Conservation (phyloP, 2,797 vertebrate genomes). For the Cyclopterus lumpus region DNA sequence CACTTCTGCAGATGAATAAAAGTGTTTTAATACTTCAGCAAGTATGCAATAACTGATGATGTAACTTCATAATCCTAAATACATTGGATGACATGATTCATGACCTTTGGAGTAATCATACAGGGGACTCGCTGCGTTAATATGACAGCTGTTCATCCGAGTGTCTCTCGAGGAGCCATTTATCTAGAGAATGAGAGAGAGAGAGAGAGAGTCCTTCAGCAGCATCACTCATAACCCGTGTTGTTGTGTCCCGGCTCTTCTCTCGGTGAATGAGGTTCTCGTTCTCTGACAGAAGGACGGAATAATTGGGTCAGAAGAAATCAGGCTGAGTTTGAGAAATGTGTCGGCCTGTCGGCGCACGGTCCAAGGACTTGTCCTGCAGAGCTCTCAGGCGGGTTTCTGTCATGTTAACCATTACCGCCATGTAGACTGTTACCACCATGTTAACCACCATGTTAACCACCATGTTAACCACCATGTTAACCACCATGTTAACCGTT, state of each 20-base stretch:
- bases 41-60: not conserved
- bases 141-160: conserved; percentile 27
- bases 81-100: not conserved
- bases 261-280: too few species aligned
- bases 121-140: not conserved
- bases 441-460: too few species aligned
- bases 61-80: not conserved
- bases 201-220: not conserved
- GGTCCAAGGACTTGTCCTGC: not conserved
- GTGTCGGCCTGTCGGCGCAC: conserved; percentile 3
- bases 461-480: too few species aligned
- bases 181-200: not conserved
- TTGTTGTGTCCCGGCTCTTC: conserved; percentile 9
- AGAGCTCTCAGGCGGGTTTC: not conserved
- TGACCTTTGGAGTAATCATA: not conserved
- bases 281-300: conserved; percentile 24
- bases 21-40: too few species aligned
- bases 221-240: not conserved
- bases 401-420: too few species aligned
- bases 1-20: not conserved
- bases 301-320: conserved; percentile 62
- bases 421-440: too few species aligned
- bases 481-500: too few species aligned
- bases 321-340: conserved; percentile 31
- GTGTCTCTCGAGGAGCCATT: conserved; percentile 8